Percentiles rank a stretch among this genome's conserved stretches.
Conservation (phyloP, 2,113 vertebrate genomes). For the Cochlearius cochlearius region DNA sequence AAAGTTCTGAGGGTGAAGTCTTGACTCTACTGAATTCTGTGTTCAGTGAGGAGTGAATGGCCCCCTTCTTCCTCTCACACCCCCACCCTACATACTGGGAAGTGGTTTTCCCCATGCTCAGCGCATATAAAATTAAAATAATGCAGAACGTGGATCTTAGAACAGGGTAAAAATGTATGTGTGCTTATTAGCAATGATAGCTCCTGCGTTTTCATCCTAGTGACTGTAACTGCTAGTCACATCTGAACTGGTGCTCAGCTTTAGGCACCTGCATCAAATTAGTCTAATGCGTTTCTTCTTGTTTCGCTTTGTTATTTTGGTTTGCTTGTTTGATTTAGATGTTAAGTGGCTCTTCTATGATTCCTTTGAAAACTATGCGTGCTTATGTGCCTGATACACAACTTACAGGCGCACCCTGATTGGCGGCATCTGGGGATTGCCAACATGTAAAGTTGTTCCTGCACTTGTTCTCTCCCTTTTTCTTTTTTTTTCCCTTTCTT, state of each 20-base stretch:
- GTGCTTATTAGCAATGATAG: not conserved
- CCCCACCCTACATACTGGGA: not conserved
- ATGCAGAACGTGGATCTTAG: not conserved
- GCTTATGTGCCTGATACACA: conserved; percentile 19
- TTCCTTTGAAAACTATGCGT: conserved; percentile 31
- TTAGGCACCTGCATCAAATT: not conserved
- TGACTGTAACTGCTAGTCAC: not conserved
- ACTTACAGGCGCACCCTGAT: not conserved
- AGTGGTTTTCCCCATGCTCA: not conserved
- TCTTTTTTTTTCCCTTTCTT: accelerated
- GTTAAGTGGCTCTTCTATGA: conserved; percentile 12
- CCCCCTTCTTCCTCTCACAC: not conserved
- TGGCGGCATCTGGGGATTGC: not conserved
- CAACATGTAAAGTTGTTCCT: not conserved
- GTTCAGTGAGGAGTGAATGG: not conserved
- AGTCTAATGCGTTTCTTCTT: not conserved
- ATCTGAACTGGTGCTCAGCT: not conserved
- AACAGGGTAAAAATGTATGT: not conserved
- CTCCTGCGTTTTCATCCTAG: not conserved
- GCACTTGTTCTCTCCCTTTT: not conserved
- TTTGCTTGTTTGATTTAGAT: not conserved
- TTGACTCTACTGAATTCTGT: not conserved
- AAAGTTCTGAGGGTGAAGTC: not conserved
- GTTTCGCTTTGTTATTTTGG: not conserved
- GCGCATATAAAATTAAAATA: not conserved